Conservation (phyloP, 2,113 vertebrate species). For the Proteles cristata region DNA sequence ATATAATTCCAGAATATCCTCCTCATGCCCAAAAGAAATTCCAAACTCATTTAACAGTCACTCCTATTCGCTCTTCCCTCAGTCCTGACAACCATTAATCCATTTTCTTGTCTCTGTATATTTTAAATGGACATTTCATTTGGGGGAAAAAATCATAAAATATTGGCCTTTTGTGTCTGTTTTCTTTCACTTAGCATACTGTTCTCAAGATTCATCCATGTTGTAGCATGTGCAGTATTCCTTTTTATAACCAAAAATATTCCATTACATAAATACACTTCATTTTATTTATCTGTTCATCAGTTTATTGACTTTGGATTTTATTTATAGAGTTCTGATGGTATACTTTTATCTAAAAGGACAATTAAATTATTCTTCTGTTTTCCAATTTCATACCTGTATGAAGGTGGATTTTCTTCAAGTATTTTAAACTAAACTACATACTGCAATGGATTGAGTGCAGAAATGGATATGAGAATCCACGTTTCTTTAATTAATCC, state of each 20-base stretch:
- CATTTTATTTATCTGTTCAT: neutral
- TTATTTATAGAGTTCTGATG: conserved; percentile 18
- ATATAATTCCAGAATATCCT: neutral
- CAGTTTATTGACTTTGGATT: neutral
- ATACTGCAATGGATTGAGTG: neutral
- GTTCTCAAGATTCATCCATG: neutral
- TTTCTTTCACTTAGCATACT: neutral
- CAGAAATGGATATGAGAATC: neutral
- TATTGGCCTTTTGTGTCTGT: neutral
- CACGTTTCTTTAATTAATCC: neutral
- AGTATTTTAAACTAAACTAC: neutral
- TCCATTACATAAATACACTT: neutral
- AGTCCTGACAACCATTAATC: neutral
- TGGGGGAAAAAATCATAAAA: neutral
- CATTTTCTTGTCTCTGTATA: neutral
- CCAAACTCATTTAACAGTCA: neutral
- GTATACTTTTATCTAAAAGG: neutral
- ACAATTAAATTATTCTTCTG: neutral
- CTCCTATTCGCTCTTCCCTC: neutral
- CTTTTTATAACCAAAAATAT: neutral
- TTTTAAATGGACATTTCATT: neutral
- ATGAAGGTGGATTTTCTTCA: neutral
- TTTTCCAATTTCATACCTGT: neutral
- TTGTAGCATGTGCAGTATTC: neutral
- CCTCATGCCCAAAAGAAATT: neutral